A percentile compares a stretch with the other conserved stretches of the same genome.
Evolutionary conservation across 2,888 invertebrate species (phyloP).

Genomic region (Lepidochrysops patricia): DNA sequence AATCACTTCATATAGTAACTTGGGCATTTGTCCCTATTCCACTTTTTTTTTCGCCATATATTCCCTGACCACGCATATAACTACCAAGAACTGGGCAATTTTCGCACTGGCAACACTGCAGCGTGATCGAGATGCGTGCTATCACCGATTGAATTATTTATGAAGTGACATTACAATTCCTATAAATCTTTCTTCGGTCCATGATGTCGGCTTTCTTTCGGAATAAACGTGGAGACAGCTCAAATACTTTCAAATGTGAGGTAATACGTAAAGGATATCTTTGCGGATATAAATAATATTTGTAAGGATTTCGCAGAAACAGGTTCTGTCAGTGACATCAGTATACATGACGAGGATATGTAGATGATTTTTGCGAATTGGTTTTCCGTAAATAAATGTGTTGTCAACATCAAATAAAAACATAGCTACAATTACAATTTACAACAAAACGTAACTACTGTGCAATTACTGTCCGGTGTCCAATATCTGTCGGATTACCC

Average conservation of each 20-base stretch:
- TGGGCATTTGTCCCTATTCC: too few relatives aligned
- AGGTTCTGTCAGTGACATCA: neutral
- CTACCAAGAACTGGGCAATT: neutral
- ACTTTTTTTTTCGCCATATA: too few relatives aligned
- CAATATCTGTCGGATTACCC: too few relatives aligned
- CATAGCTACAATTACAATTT: too few relatives aligned
- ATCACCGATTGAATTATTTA: constrained; percentile 39
- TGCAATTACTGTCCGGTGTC: too few relatives aligned
- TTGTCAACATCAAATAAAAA: neutral
- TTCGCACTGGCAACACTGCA: constrained; percentile 7
- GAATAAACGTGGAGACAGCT: constrained; percentile 11
- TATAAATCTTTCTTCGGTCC: constrained; percentile 19
- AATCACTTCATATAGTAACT: too few relatives aligned
- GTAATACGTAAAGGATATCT: neutral
- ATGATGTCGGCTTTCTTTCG: constrained; percentile 19
- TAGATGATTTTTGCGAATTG: neutral
- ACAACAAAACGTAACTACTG: too few relatives aligned
- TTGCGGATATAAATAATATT: neutral
- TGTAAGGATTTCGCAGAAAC: neutral
- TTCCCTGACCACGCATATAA: neutral
- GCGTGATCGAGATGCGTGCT: constrained; percentile 23
- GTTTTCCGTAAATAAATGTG: neutral
- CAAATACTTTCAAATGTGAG: neutral
- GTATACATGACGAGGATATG: neutral
- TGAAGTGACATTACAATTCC: constrained; percentile 31